Conservation (phyloP, 2,888 invertebrate species). For the Erpobdella octoculata region DNA sequence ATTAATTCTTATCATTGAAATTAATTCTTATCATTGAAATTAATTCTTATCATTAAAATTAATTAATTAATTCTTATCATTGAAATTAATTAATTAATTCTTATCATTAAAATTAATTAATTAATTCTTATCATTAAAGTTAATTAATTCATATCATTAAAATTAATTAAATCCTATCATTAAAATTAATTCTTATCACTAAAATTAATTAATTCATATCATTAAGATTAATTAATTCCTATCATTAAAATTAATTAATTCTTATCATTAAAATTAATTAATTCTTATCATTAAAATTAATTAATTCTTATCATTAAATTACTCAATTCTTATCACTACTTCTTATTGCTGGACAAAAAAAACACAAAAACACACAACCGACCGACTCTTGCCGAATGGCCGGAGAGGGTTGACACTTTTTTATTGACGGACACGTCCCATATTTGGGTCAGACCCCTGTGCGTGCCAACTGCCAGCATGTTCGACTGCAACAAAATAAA, state of each 20-base stretch:
- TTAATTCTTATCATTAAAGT: too few species aligned
- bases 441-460: conserved; percentile 26
- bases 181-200: too few species aligned
- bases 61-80: too few species aligned
- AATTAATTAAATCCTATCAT: too few species aligned
- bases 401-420: conserved; percentile 16
- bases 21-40: not conserved
- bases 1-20: not conserved
- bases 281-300: not conserved
- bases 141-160: too few species aligned
- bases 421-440: conserved; percentile 29
- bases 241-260: too few species aligned
- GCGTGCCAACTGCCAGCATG: conserved; percentile 29
- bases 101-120: too few species aligned
- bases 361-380: not conserved
- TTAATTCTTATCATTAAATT: not conserved
- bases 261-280: too few species aligned
- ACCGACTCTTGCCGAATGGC: conserved; percentile 30
- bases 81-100: too few species aligned
- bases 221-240: too few species aligned
- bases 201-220: too few species aligned
- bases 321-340: not conserved
- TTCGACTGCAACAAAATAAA: conserved; percentile 8
- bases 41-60: too few species aligned
- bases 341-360: not conserved